Conservation (phyloP, 2,113 vertebrate genomes). For the Miniopterus natalensis region DNA sequence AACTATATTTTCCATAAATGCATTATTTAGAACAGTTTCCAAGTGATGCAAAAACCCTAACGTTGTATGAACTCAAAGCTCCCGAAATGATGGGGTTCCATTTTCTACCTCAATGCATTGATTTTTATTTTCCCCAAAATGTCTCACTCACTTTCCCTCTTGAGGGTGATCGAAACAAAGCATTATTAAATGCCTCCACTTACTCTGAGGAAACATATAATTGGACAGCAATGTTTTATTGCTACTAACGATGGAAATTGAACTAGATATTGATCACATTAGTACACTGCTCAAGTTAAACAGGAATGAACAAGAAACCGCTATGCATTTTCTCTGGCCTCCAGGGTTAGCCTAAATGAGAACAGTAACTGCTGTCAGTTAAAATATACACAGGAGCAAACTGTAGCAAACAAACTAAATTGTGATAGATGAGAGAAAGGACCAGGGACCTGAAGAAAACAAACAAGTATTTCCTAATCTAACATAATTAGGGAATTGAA, state of each 20-base stretch:
- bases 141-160: conserved; percentile 52
- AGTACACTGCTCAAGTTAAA: conserved; percentile 67
- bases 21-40: conserved; percentile 19
- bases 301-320: conserved; percentile 42
- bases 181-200: conserved; percentile 63
- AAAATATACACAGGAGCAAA: conserved; percentile 62
- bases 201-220: conserved; percentile 51
- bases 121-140: conserved; percentile 34
- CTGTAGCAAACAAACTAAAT: conserved; percentile 53
- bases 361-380: conserved; percentile 47
- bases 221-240: conserved; percentile 54
- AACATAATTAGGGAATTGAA: conserved; percentile 27
- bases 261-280: conserved; percentile 74
- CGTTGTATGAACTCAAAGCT: not conserved
- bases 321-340: conserved; percentile 46
- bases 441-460: conserved; percentile 41
- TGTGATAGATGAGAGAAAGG: conserved; percentile 46
- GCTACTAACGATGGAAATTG: conserved; percentile 58
- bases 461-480: conserved; percentile 58
- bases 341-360: conserved; percentile 54
- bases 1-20: not conserved
- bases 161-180: not conserved
- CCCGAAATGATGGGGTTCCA: not conserved
- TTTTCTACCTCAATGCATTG: not conserved
- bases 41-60: not conserved